Evolutionary conservation across 2,113 vertebrate species (phyloP), one percentile per base, ranked within the genome.

Genomic region (Cyanoramphus novaezelandiae): DNA sequence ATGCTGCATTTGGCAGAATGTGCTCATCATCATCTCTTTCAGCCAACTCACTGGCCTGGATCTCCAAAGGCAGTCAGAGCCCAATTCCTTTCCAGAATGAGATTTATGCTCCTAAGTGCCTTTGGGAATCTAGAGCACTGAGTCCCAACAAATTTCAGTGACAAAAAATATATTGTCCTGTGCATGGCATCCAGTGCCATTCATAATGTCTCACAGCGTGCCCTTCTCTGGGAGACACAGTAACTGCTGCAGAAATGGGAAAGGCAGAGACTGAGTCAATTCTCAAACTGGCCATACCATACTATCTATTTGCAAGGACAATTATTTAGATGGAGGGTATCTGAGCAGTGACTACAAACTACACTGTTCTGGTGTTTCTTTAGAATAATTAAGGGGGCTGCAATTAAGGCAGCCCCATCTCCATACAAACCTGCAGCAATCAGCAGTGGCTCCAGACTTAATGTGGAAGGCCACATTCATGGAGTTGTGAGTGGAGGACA

Each of bases 21-120:
- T 3, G 3, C 60, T 74, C 67, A 39, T 1, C 7, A 29, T 59
- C 2, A 2, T 28, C 67, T 82, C 33, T 71, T 91, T 72, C 6
- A 6, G 85, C 87, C 86, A 82, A 0, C 60, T 92, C 63, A 46
- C 59, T 93, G 79, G 88, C 92, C 82, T 83, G 71, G 68, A 81
- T 92, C 92, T 93, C 88, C 82, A 81, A 57, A 96, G 94, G 79
- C 94, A 74, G 50, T 11, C 3, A 0, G 76, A 90, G 82, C 82
- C 49, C 57, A 59, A 29, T 93, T 92, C 76, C 76, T 81, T 83
- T 86, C 88, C 80, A 95, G 86, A 93, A 67, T 67, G 76, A 87
- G 90, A 86, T 95, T 94, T 83, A 35, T 92, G 71, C 19, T 93
- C 53, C 63, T 86, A 64, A 77, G 74, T 59, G 86, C 95, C 71